Base-by-base conservation (phyloP, 2,797 vertebrate genomes). In the Liparis tanakae region DNA sequence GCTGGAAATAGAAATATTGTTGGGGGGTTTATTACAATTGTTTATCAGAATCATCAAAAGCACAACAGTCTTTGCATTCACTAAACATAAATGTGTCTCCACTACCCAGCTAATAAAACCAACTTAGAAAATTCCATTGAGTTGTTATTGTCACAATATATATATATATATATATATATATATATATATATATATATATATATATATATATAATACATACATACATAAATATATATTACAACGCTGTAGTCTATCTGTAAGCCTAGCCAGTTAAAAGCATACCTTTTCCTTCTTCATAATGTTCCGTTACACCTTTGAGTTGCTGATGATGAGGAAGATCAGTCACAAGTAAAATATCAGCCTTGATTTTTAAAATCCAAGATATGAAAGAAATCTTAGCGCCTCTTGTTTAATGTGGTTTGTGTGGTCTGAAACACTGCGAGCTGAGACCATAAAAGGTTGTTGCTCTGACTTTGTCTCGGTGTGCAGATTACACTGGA, bases 271-370 rank as follows among this genome's bases (percentile, higher is more conserved):
- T 41, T 22, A 22, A 68, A 77, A 76, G 78, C 87, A 44, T 92
- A 95, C 94, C 93, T 94, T 94, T 82, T 73, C 92, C 78, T 94
- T 92, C 59, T 93, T 92, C 94, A 94, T 94, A 75, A 51, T 88
- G 9, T 13, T 41, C 62, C 48, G 36, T 76, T 17, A 67, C 22
- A 10, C 41, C 76, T 48, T 25, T 60, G 10, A 64, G 46, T 20
- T 62, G 62, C 63, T 57, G 78, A 54, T 54, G 73, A 55, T 39
- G 62, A 50, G 10, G 44, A 58, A 7, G 7, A 56, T 10, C 41
- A n/a, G 56, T 70, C 58, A 41, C 36, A 56, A 20, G 7, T 44
- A 3, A 65, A 63, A 18, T 10, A 15, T 7, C 60, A 55, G 53
- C 54, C 22, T 44, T 20, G 12, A 17, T 41, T 70, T 62, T 57